Evolutionary conservation across 2,797 vertebrate species (phyloP), one percentile per base, ranked within the genome.

Genomic region (Cyprinella venusta): DNA sequence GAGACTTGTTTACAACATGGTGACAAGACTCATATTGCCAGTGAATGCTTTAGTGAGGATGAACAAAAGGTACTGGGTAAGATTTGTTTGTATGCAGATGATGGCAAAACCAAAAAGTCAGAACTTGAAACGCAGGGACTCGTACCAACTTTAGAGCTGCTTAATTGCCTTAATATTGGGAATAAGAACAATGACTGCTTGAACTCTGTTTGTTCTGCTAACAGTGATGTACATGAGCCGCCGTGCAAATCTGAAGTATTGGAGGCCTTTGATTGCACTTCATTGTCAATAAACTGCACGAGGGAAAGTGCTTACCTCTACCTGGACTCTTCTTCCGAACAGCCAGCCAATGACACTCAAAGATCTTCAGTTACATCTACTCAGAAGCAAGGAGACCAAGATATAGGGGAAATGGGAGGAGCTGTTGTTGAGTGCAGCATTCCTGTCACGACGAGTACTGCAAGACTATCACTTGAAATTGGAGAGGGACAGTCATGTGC

Each of bases 401-500:
- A 78, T 26, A 19, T 76, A 65, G 68, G 48, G 8, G 52, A 48
- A 79, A 79, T 40, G 45, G 61, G 74, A 69, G 77, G 59, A 68
- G 67, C 36, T 68, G 54, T 54, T 42, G 50, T 79, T 38, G 61
- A 83, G 59, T 61, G 48, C 38, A 26, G 69, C 54, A 71, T 79
- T 81, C 84, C 82, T 82, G 67, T 74, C 24, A 45, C 70, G 54
- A 45, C 70, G 54, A 78, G 72, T 70, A 63, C 63, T 33, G 30
- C 67, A 69, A 48, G 36, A 8, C 68, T 75, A 13, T 42, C 72
- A 33, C 68, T 81, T 81, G 75, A 85, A 87, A 84, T 80, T 33
- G 65, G 61, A 81, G 77, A 76, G 33, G 15, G 6, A 24, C 76
- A 56, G 48, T 52, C 77, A 50, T 75, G 63, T 36, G 59, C 50